These are phyloP conservation scores for Rousettus leschenaultii DNA, from an alignment of 2,113 vertebrate species.

Conservation along the genomic window DNA sequence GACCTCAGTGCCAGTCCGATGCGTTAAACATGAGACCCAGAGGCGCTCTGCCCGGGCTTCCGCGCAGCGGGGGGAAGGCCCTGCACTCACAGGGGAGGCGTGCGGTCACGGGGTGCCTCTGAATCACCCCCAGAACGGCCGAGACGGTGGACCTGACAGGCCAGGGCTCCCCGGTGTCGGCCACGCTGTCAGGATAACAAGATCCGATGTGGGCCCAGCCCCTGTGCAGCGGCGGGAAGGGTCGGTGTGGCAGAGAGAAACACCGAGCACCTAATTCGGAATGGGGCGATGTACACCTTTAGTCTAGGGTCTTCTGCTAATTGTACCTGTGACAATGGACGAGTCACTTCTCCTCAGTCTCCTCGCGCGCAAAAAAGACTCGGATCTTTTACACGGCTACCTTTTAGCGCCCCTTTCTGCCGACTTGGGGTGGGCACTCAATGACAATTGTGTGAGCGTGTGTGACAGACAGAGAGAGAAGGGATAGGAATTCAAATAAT, in stretches of 20 bases:
- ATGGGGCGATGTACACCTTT: not conserved
- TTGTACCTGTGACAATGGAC: not conserved
- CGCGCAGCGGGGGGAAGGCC: not conserved
- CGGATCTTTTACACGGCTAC: not conserved
- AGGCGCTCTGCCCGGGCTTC: not conserved
- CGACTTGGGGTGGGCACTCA: not conserved
- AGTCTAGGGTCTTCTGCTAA: not conserved
- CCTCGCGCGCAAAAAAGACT: not conserved
- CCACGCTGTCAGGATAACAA: not conserved
- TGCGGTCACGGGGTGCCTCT: too few relatives aligned
- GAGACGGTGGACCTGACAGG: too few relatives aligned
- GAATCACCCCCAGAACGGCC: not conserved
- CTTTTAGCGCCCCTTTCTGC: not conserved
- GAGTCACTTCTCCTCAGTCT: not conserved
- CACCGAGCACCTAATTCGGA: not conserved
- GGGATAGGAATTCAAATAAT: not conserved
- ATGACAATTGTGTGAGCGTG: too few relatives aligned
- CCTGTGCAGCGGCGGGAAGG: not conserved
- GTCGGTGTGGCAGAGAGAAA: too few relatives aligned
- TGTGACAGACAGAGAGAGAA: not conserved
- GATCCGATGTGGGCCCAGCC: not conserved
- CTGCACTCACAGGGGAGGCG: not conserved
- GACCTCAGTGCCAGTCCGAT: not conserved
- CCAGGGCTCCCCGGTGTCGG: not conserved
- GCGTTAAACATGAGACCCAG: not conserved